Evolutionary conservation across 2,797 vertebrate genomes (phyloP).

Genomic region (Gambelia wislizenii): DNA sequence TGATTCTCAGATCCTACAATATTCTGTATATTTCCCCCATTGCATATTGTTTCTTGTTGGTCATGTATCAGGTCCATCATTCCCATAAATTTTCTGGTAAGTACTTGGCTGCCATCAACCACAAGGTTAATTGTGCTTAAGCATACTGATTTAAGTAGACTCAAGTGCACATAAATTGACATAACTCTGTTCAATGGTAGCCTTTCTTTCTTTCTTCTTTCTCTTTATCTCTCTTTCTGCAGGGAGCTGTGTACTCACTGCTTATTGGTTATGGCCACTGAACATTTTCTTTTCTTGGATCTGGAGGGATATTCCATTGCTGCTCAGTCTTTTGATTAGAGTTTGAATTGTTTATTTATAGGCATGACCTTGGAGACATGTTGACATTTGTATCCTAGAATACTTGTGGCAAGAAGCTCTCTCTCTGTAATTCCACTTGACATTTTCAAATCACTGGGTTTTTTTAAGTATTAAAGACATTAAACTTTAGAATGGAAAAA

Average conservation of each 20-base stretch:
- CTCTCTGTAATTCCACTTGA: neutral
- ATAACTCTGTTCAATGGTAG: neutral
- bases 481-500: rapidly evolving
- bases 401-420: neutral
- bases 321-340: neutral
- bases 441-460: neutral
- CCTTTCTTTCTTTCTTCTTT: too few relatives aligned
- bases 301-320: neutral
- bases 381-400: conserved; percentile 46
- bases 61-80: neutral
- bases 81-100: neutral
- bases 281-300: neutral
- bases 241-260: neutral
- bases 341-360: conserved; percentile 65
- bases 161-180: neutral
- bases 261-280: neutral
- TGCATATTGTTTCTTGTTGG: neutral
- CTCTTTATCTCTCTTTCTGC: too few relatives aligned
- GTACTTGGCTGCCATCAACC: neutral
- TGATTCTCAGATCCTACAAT: neutral
- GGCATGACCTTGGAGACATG: conserved; percentile 59
- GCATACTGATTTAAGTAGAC: neutral
- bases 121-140: neutral
- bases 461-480: neutral
- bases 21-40: neutral